These are phyloP conservation scores for Spicauda simplicius DNA, from an alignment of 2,888 invertebrate genomes.

Conservation along the genomic window DNA sequence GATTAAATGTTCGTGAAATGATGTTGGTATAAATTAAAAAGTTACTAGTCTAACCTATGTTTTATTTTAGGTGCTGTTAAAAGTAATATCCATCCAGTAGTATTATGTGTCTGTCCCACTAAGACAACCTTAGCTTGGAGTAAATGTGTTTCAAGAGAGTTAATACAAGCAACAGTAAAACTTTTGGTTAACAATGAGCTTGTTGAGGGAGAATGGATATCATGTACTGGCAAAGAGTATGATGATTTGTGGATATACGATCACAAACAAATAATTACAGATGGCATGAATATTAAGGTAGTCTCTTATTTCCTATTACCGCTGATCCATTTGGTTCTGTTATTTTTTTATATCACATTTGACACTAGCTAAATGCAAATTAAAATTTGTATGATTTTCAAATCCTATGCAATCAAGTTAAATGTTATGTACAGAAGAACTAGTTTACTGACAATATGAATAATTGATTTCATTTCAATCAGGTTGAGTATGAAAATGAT, in stretches of 20 bases:
- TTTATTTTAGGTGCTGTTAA: conserved; percentile 67
- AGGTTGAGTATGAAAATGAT: conserved; percentile 62
- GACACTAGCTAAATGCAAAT: too few relatives aligned
- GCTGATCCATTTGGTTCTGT: too few relatives aligned
- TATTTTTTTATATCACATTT: too few relatives aligned
- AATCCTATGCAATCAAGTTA: too few relatives aligned
- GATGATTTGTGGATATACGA: conserved; percentile 78
- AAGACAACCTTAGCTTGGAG: conserved; percentile 70
- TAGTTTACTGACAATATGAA: too few relatives aligned
- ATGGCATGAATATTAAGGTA: conserved; percentile 65
- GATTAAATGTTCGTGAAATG: too few relatives aligned
- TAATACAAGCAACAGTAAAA: conserved; percentile 54
- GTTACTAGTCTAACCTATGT: neutral
- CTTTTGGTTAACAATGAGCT: conserved; percentile 57
- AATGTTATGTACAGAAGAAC: too few relatives aligned
- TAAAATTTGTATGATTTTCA: too few relatives aligned
- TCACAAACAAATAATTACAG: conserved; percentile 52
- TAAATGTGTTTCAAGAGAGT: conserved; percentile 60
- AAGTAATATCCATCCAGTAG: conserved; percentile 67
- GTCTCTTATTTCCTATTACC: too few relatives aligned
- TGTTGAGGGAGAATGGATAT: conserved; percentile 69
- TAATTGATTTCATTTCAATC: conserved; percentile 36
- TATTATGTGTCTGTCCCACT: conserved; percentile 60
- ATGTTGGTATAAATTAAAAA: too few relatives aligned
- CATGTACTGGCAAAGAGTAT: conserved; percentile 68